Conservation (phyloP, 1,140 invertebrate species). For the Drosophila sechellia region DNA sequence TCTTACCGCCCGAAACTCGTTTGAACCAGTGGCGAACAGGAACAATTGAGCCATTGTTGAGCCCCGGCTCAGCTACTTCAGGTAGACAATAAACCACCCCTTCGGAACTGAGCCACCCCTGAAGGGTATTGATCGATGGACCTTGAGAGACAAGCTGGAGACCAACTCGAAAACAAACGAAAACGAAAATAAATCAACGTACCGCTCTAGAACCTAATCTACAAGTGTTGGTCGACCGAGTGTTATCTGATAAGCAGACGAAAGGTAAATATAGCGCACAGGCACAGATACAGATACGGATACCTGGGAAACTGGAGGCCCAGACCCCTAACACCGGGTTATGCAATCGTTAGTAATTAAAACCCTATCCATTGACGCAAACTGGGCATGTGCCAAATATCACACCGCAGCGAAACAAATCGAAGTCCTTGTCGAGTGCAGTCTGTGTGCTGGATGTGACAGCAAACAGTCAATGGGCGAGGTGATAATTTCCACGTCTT, state of each 20-base stretch:
- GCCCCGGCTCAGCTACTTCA: constrained; percentile 1
- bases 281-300: constrained; percentile 47
- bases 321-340: constrained; percentile 34
- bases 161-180: constrained; percentile 25
- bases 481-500: constrained; percentile 45
- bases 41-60: constrained; percentile 36
- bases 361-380: constrained; percentile 50
- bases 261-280: constrained; percentile 33
- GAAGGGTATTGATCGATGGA: constrained; percentile 27
- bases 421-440: constrained; percentile 39
- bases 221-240: constrained; percentile 41
- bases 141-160: constrained; percentile 4
- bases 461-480: constrained; percentile 55
- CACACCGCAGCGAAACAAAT: constrained; percentile 39
- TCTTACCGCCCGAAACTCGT: constrained; percentile 42
- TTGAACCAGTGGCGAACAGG: constrained; percentile 42
- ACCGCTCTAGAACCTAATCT: constrained; percentile 43
- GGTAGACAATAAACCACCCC: constrained; percentile 15
- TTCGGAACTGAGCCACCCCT: neutral
- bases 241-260: constrained; percentile 62
- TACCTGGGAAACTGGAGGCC: constrained; percentile 16
- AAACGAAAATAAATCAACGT: constrained; percentile 47
- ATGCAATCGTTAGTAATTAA: constrained; percentile 53
- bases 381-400: constrained; percentile 55
- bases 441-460: constrained; percentile 39